Conservation (phyloP, 2,888 invertebrate species). For the Phortica okadai region DNA sequence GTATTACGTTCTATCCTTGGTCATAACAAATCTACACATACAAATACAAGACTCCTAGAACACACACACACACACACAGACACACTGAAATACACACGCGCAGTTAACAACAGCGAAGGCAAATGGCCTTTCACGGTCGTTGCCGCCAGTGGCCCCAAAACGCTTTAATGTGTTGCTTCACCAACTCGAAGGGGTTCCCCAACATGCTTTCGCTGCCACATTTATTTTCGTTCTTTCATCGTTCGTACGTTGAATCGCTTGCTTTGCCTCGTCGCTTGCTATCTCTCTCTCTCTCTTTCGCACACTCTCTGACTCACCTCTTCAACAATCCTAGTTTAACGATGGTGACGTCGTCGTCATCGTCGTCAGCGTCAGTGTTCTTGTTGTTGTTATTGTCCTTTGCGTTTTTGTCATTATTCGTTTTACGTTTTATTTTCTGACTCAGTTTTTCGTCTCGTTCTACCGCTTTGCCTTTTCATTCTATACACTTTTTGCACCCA, state of each 20-base stretch:
- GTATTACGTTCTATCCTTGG: conserved; percentile 64
- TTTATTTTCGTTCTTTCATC: conserved; percentile 20
- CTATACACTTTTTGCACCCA: conserved; percentile 54
- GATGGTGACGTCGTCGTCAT: conserved; percentile 37
- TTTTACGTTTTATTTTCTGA: background rate
- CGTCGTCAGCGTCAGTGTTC: conserved; percentile 30
- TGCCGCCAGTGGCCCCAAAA: conserved; percentile 54
- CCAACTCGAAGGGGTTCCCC: background rate
- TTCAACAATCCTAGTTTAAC: conserved; percentile 13
- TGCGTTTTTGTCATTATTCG: conserved; percentile 9
- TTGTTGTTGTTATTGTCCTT: background rate
- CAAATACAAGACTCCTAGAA: conserved; percentile 12
- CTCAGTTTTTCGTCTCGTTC: background rate
- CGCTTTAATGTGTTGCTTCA: conserved; percentile 25
- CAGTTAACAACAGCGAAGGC: conserved; percentile 49
- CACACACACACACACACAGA: conserved; percentile 30
- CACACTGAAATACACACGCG: conserved; percentile 20
- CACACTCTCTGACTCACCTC: conserved; percentile 52
- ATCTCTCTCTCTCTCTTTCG: conserved; percentile 44
- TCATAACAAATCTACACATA: conserved; percentile 38
- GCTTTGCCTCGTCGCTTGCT: conserved; percentile 48
- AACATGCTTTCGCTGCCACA: conserved; percentile 50
- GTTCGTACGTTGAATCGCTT: background rate
- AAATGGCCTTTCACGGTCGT: conserved; percentile 72
- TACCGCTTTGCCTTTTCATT: background rate